Base-by-base conservation (phyloP, 1,140 invertebrate genomes). In the Lordiphosa mommai region DNA sequence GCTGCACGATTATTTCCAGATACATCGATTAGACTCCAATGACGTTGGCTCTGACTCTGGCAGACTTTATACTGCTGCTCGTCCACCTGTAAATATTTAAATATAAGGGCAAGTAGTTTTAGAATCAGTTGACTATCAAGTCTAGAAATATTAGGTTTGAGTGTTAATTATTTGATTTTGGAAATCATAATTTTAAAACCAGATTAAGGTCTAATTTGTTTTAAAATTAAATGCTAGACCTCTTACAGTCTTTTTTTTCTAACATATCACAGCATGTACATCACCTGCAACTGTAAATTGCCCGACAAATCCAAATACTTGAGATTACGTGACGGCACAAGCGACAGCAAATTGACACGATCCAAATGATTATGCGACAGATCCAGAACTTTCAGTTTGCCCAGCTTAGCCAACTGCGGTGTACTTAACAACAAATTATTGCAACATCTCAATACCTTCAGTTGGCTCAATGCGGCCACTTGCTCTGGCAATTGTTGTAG, bases 271-370 rank as follows among this genome's bases (percentile, higher is more conserved):
- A 7, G 2, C 23, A 27, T 27, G 23, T 27, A 27, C 23, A 27
- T 27, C 4, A 66, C 63, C 89, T 95, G 94, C 4, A 96, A 88
- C 71, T 94, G 92, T 12, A 92, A 90, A 74, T 96, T 96, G 48
- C 95, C 95, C 0, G 95, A 96, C 72, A 96, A 92, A 77, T 96
- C 95, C 30, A 96, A 89, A 87, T 95, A 96, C 79, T 95, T 94
- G 6, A 96, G 90, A 84, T 95, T 94, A 34, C 94, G 93, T 2
- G 72, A 63, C 13, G 95, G 94, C 23, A 96, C 93, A 16, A 96
- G 76, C 1, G 92, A 90, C 32, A 93, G 91, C 52, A 96, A 89
- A 89, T 96, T 94, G 36, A 96, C 91, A 49, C 92, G 92, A 77
- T 95, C 94, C 34, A 96, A 87, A 87, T 95, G 94, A 88, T 96